Percentiles rank a stretch among this genome's conserved stretches.
Evolutionary conservation across 30 jellyfish, hydroid and myxozoan species (phyloP).

Genomic region (Cassiopea xamachana): DNA sequence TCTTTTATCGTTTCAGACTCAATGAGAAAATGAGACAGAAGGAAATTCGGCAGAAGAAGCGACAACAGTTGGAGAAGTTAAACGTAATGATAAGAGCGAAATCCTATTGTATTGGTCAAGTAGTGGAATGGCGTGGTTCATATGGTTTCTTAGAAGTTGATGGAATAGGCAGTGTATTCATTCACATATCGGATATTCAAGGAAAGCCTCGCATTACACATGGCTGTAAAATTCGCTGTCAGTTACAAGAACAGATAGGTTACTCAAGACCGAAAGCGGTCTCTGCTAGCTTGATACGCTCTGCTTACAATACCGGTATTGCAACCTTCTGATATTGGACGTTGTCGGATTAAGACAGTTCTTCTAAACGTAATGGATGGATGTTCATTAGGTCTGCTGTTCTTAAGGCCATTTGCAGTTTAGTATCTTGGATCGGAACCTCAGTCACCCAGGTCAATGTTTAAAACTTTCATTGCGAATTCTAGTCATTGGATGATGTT

Average conservation of each 20-base stretch:
- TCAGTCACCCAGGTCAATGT: too few relatives aligned
- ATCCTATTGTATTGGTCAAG: conserved; percentile 29
- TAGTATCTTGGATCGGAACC: too few relatives aligned
- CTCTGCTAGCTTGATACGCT: conserved; percentile 26
- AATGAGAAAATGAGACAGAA: conserved; percentile 27
- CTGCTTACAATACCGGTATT: background rate
- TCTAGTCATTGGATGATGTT: too few relatives aligned
- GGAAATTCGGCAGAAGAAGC: conserved; percentile 13
- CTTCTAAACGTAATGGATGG: too few relatives aligned
- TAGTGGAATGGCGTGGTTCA: conserved; percentile 59
- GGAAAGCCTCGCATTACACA: conserved; percentile 34
- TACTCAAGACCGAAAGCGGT: conserved; percentile 69
- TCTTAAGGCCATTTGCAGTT: too few relatives aligned
- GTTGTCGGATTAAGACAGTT: too few relatives aligned
- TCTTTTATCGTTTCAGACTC: conserved; percentile 14
- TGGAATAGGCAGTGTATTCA: conserved; percentile 50
- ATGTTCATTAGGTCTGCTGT: too few relatives aligned
- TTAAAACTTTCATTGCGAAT: too few relatives aligned
- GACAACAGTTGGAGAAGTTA: conserved; percentile 11
- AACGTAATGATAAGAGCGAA: background rate
- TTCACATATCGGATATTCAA: conserved; percentile 44
- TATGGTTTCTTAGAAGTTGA: conserved; percentile 51
- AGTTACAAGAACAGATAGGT: conserved; percentile 31
- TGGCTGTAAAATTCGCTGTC: conserved; percentile 44
- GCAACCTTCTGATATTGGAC: background rate